These are phyloP conservation scores for Gobius niger DNA, from an alignment of 2,113 vertebrate species.

Conservation along the genomic window DNA sequence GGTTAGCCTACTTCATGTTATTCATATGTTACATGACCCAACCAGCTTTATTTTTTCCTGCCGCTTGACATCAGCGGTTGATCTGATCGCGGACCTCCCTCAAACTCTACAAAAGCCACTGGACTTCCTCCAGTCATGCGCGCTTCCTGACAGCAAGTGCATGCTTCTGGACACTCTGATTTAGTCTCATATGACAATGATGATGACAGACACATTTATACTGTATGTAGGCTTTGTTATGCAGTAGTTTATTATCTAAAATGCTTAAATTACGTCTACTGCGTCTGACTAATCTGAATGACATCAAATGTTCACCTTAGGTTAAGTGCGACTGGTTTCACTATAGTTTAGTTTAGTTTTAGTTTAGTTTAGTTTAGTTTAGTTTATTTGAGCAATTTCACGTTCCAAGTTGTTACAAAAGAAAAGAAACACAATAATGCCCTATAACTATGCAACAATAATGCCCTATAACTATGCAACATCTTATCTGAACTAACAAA, in stretches of 20 bases:
- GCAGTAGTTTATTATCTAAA: too few species aligned
- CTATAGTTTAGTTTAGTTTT: too few species aligned
- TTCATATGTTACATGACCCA: neutral
- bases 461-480: neutral
- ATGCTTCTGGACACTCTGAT: neutral
- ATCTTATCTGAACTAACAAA: neutral
- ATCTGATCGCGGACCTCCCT: conserved; percentile 54
- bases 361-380: too few species aligned
- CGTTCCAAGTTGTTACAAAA: too few species aligned
- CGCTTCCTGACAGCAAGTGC: conserved; percentile 51
- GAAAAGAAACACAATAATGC: too few species aligned
- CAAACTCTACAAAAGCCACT: conserved; percentile 33
- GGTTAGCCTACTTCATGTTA: neutral
- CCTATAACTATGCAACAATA: too few species aligned
- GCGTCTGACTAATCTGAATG: too few species aligned
- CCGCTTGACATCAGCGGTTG: conserved; percentile 47
- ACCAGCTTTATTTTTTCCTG: conserved; percentile 23
- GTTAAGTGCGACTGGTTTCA: neutral
- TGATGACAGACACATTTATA: too few species aligned
- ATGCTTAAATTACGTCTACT: neutral
- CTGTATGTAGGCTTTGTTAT: too few species aligned
- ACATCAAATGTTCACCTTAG: neutral
- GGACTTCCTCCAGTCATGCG: conserved; percentile 47
- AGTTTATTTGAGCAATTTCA: too few species aligned
- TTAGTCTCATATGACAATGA: too few species aligned